Base-by-base conservation (phyloP, 2,888 invertebrate species). In the Aproaerema taeniolella region DNA sequence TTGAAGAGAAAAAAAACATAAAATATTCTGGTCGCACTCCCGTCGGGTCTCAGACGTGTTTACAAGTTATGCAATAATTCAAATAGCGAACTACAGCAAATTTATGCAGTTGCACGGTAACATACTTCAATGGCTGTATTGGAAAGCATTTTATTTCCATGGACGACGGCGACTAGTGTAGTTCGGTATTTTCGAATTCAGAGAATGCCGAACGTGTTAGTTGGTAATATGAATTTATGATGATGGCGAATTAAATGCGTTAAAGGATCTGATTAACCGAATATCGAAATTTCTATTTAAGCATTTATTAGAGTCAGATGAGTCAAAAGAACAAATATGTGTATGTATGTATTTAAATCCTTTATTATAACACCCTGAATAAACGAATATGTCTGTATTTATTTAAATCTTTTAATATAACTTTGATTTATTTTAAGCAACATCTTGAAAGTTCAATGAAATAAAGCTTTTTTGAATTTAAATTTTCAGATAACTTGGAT, bases 31-130 rank as follows among this genome's bases (percentile, higher is more conserved):
- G 67, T 67, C 60, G 60, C 61, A 49, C 64, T 67, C 65, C 58
- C 60, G 66, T 55, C 56, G 61, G 69, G 63, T 70, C 71, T 71
- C 50, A 70, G 70, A 69, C 77, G 72, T 82, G 80, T 83, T 82
- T 83, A 83, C 83, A 82, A 80, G 76, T 81, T 80, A 80, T 78
- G 77, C 75, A 75, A 81, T 83, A 81, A 83, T 79, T 85, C 81
- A 81, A 81, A 81, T 73, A 73, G 67, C 71, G 70, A 72, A 67
- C 59, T 72, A 73, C 71, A 66, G 74, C 63, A 81, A 83, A 81
- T 83, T 77, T 81, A 83, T 83, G 77, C 81, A 65, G 68, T 65
- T 64, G 67, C 79, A 82, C 77, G 75, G 73, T 67, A 76, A 77
- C 80, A 79, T 71, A 78, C 81, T 79, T 80, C 71, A 80, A 83